Evolutionary conservation across 2,888 invertebrate species (phyloP).

Genomic region (Linnaemya tessellans): DNA sequence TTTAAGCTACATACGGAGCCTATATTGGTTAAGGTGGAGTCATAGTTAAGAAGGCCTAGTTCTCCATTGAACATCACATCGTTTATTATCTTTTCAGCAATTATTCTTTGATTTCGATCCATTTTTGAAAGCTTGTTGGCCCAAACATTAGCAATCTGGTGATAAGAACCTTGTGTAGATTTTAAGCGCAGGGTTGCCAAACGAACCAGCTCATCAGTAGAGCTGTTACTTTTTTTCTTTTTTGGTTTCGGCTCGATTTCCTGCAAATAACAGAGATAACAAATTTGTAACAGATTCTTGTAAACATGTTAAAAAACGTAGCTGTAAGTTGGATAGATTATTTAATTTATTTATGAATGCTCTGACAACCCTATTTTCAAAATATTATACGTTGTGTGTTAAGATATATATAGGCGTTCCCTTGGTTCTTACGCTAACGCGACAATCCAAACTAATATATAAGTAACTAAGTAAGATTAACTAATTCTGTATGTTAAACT

Average conservation of each 20-base stretch:
- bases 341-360: too few species aligned
- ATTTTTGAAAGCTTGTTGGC: conserved; percentile 33
- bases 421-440: too few species aligned
- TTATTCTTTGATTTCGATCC: conserved; percentile 40
- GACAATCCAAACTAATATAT: too few species aligned
- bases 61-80: conserved; percentile 56
- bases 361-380: too few species aligned
- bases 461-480: too few species aligned
- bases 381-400: too few species aligned
- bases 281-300: neutral
- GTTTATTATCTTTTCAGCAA: conserved; percentile 57
- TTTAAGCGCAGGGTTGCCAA: conserved; percentile 32
- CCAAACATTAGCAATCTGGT: conserved; percentile 34
- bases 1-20: neutral
- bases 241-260: conserved; percentile 9
- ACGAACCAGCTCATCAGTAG: conserved; percentile 31
- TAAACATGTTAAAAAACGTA: too few species aligned
- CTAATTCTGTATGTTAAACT: neutral
- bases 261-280: neutral
- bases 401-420: too few species aligned
- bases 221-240: neutral
- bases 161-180: neutral
- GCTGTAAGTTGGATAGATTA: too few species aligned
- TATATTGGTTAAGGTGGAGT: conserved; percentile 34
- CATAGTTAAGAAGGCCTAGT: conserved; percentile 42